phyloP scores from a whole-genome alignment of 2,888 invertebrate genomes.

The Mythimna loreyi region DNA sequence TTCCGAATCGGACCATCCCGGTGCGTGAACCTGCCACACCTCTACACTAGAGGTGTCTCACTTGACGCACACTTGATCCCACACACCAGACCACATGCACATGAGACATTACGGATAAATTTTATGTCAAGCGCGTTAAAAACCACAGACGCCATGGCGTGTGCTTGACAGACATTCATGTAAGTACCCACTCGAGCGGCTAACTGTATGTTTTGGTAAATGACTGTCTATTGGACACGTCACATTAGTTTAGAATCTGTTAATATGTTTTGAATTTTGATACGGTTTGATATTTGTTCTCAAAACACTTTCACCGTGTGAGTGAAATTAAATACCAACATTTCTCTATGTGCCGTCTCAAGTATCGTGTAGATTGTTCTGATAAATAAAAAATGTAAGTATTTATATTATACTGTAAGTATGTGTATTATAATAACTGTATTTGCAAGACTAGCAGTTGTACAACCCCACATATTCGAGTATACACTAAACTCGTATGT shows the following conservation, averaged over 20 bases:
- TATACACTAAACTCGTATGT: conserved; percentile 35
- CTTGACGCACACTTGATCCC: conserved; percentile 53
- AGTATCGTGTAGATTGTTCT: conserved; percentile 21
- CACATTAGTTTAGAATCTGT: conserved; percentile 40
- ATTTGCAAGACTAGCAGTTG: conserved; percentile 2
- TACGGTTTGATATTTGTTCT: conserved; percentile 43
- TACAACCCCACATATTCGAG: conserved; percentile 17
- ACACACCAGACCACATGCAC: conserved; percentile 35
- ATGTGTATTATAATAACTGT: no score
- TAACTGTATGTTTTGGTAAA: conserved; percentile 57
- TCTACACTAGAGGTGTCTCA: conserved; percentile 52
- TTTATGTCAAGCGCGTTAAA: conserved; percentile 57
- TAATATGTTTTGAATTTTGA: conserved; percentile 41
- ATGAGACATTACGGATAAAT: conserved; percentile 47
- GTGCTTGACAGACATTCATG: conserved; percentile 45
- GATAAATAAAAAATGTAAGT: conserved; percentile 11
- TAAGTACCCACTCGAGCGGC: conserved; percentile 40
- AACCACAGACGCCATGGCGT: conserved; percentile 52
- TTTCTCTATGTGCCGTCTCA: conserved; percentile 12
- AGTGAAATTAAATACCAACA: conserved; percentile 10
- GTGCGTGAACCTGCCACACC: conserved; percentile 57
- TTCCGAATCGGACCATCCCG: conserved; percentile 71
- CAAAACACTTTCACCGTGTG: conserved; percentile 38
- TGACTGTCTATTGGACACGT: conserved; percentile 41
- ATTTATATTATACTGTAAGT: background rate